Evolutionary conservation across 2,113 vertebrate genomes (phyloP).

Genomic region (Oreocharis arfaki): DNA sequence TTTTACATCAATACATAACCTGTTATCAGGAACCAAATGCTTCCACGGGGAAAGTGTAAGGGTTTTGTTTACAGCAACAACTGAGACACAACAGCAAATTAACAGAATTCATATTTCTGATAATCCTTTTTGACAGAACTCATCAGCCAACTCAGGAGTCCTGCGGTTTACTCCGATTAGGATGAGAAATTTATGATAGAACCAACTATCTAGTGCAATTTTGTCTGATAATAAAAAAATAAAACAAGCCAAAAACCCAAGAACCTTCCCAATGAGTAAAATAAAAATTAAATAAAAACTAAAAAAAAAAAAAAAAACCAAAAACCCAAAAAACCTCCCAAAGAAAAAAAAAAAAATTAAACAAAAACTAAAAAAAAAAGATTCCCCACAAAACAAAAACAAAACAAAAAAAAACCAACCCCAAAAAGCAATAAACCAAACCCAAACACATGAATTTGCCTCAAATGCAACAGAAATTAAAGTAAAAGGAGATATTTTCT

Average conservation of each 20-base stretch:
- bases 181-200: neutral
- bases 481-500: neutral
- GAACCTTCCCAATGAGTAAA: neutral
- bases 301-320: neutral
- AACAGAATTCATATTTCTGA: neutral
- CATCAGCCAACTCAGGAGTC: neutral
- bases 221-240: neutral
- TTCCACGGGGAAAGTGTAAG: neutral
- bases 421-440: neutral
- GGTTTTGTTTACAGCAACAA: neutral
- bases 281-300: neutral
- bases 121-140: neutral
- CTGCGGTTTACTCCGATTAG: neutral
- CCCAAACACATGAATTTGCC: neutral
- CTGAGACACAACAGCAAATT: neutral
- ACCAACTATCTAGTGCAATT: neutral
- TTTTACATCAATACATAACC: neutral
- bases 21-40: neutral
- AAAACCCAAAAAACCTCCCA: neutral
- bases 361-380: neutral
- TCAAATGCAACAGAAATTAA: neutral
- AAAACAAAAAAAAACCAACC: no score
- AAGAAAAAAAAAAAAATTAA: neutral
- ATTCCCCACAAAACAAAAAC: neutral
- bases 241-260: neutral